These are phyloP conservation scores for Helostoma temminkii DNA, from an alignment of 2,797 vertebrate species.

Conservation along the genomic window DNA sequence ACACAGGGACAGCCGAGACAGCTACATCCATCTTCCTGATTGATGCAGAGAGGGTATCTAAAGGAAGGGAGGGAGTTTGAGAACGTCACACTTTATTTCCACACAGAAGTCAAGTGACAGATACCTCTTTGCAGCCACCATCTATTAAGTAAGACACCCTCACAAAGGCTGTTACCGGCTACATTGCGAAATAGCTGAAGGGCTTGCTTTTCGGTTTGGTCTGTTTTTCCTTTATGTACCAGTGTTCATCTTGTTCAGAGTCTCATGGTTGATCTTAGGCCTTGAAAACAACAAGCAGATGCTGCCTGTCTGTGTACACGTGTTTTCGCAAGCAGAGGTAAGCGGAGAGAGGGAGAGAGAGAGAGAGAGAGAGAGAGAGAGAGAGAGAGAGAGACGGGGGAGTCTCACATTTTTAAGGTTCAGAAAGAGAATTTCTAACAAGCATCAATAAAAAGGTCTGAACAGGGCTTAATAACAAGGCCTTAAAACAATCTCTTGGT, in stretches of 20 bases:
- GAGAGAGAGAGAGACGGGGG: too few relatives aligned
- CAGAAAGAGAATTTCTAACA: conserved; percentile 21
- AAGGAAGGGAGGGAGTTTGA: conserved; percentile 45
- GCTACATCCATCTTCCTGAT: conserved; percentile 68
- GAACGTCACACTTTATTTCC: conserved; percentile 37
- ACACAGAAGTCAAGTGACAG: conserved; percentile 31
- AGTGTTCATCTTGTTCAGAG: conserved; percentile 46
- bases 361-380: too few relatives aligned
- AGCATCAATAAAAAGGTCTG: conserved; percentile 12
- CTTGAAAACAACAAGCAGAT: conserved; percentile 51
- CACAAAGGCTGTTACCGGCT: conserved; percentile 28
- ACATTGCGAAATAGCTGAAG: conserved; percentile 19
- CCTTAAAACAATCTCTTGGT: conserved; percentile 17
- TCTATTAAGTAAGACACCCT: conserved; percentile 38
- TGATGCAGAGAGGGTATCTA: conserved; percentile 50
- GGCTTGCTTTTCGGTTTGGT: conserved; percentile 18
- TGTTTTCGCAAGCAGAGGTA: conserved; percentile 15
- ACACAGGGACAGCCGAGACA: conserved; percentile 48
- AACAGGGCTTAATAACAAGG: conserved; percentile 27
- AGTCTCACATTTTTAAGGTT: conserved; percentile 23
- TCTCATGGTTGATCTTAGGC: conserved; percentile 44
- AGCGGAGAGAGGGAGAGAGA: neutral
- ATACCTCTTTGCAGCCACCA: conserved; percentile 33
- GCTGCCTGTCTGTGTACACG: conserved; percentile 2
- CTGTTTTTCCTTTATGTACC: conserved; percentile 35